Conservation (phyloP, 2,888 invertebrate species). For the Clistopyga incitator region DNA sequence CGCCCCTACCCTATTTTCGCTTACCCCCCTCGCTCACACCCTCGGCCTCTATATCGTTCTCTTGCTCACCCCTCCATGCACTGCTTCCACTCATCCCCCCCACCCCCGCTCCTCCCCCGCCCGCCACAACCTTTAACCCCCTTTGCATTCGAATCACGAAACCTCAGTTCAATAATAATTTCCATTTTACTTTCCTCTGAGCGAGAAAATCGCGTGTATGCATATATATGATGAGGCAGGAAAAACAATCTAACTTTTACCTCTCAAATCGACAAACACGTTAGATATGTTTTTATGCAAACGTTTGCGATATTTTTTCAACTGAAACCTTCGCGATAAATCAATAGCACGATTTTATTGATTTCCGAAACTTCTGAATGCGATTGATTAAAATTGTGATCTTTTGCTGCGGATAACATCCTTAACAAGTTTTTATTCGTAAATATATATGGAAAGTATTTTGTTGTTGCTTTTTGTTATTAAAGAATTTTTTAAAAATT, state of each 20-base stretch:
- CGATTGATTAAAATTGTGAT: no score
- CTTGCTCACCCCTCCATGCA: slow-evolving; percentile 29
- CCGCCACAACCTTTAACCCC: slow-evolving; percentile 22
- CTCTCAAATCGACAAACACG: background rate
- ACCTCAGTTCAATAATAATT: slow-evolving; percentile 54
- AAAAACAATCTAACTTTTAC: slow-evolving; percentile 34
- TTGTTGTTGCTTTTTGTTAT: no score
- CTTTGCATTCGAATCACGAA: slow-evolving; percentile 53
- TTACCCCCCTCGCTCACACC: slow-evolving; percentile 1
- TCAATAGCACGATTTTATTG: background rate
- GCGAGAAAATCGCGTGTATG: background rate
- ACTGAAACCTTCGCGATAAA: background rate
- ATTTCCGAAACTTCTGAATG: background rate
- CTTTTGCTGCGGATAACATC: no score
- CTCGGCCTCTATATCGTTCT: slow-evolving; percentile 51
- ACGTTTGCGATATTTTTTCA: background rate
- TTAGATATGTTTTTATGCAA: background rate
- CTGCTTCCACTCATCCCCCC: slow-evolving; percentile 15
- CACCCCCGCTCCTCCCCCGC: no score
- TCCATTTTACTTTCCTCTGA: slow-evolving; percentile 43
- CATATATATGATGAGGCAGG: background rate
- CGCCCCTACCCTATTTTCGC: slow-evolving; percentile 31
- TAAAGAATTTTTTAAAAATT: no score
- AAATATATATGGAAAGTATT: no score
- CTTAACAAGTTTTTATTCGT: no score